phyloP scores from a whole-genome alignment of 2,888 invertebrate species.

The Kuschelorhynchus macadamiae region DNA sequence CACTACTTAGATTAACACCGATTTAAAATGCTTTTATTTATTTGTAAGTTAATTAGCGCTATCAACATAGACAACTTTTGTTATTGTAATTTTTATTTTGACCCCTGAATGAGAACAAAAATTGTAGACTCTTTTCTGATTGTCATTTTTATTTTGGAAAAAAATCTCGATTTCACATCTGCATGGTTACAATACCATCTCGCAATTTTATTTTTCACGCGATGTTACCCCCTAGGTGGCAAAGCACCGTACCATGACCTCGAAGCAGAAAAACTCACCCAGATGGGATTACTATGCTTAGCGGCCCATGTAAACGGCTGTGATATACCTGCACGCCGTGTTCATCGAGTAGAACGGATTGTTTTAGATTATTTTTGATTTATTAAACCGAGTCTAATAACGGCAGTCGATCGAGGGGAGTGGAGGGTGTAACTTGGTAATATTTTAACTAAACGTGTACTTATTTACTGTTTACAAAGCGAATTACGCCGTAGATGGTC shows the following conservation, averaged over 20 bases:
- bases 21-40: no score
- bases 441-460: background rate
- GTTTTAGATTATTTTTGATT: conserved; percentile 49
- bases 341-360: conserved; percentile 44
- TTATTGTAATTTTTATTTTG: no score
- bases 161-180: no score
- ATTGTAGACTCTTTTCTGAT: no score
- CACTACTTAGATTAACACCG: no score
- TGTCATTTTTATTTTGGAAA: no score
- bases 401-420: background rate
- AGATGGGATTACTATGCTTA: conserved; percentile 51
- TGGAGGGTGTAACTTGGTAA: background rate
- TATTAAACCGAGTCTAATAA: conserved; percentile 26
- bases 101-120: no score
- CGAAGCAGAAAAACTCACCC: conserved; percentile 44
- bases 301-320: conserved; percentile 51
- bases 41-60: no score
- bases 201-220: conserved; percentile 41
- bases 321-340: conserved; percentile 49
- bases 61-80: no score
- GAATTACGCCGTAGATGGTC: no score
- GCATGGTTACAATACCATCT: no score
- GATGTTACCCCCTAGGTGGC: conserved; percentile 47
- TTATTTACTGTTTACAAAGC: no score
- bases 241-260: conserved; percentile 45